A percentile compares a stretch with the other conserved stretches of the same genome.
Conservation (phyloP, 2,113 vertebrate species). For the Lipophrys pholis region DNA sequence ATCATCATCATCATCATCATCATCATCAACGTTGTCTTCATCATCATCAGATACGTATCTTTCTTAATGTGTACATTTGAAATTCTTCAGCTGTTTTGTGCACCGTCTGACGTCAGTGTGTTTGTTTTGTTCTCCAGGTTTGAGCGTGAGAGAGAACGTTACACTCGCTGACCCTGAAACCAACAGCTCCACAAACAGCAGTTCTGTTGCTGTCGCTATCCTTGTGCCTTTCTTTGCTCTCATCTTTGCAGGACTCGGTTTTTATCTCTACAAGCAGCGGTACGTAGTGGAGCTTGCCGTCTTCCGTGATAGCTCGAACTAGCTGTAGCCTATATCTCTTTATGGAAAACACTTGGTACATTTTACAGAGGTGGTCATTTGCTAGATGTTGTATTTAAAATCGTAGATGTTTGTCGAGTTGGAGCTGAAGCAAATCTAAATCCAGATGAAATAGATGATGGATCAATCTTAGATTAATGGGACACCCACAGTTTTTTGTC, state of each 20-base stretch:
- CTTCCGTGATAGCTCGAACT: neutral
- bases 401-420: slow-evolving; percentile 24
- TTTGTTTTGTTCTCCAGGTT: slow-evolving; percentile 80
- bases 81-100: no score
- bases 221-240: slow-evolving; percentile 99
- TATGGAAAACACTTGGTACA: neutral
- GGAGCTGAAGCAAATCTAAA: slow-evolving; percentile 37
- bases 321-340: neutral
- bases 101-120: neutral
- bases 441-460: neutral
- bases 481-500: no score
- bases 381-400: slow-evolving; percentile 20
- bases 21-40: neutral
- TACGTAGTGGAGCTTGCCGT: slow-evolving; percentile 68
- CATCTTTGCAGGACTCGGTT: slow-evolving; percentile 99
- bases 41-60: slow-evolving; percentile 47
- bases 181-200: slow-evolving; percentile 95
- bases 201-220: slow-evolving; percentile 99
- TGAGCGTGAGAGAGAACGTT: slow-evolving; percentile 93
- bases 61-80: slow-evolving; percentile 14
- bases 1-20: slow-evolving; percentile 18
- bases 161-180: slow-evolving; percentile 90
- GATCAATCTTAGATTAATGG: no score
- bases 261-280: slow-evolving; percentile 99
- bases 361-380: slow-evolving; percentile 21